These are phyloP conservation scores for Neomonachus schauinslandi DNA, from an alignment of 2,113 vertebrate species.

Conservation along the genomic window DNA sequence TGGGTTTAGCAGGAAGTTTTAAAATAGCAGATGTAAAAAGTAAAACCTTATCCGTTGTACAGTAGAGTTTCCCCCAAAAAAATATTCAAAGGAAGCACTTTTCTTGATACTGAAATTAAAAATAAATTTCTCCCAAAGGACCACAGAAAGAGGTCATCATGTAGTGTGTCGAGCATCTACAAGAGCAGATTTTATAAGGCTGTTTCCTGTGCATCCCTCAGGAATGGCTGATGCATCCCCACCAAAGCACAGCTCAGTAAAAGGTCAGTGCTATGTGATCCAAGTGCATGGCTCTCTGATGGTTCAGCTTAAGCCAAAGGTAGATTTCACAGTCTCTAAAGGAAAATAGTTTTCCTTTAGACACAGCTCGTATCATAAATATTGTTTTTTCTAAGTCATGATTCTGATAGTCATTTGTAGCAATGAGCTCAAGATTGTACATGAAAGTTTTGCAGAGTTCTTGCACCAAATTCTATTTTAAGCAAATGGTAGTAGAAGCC, in stretches of 20 bases:
- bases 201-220: background rate
- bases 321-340: background rate
- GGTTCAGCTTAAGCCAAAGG: background rate
- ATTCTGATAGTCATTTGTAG: background rate
- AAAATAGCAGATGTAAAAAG: background rate
- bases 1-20: background rate
- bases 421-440: background rate
- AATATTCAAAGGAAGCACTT: background rate
- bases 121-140: background rate
- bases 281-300: background rate
- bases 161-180: background rate
- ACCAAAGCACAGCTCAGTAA: background rate
- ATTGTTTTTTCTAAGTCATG: background rate
- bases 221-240: background rate
- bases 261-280: background rate
- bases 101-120: conserved; percentile 27
- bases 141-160: background rate
- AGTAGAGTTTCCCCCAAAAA: background rate
- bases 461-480: background rate
- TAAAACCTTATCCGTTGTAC: background rate
- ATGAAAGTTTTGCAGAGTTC: background rate
- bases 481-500: background rate
- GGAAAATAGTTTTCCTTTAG: background rate
- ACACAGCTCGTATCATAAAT: background rate
- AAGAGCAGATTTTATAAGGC: background rate